Base-by-base conservation (phyloP, 2,888 invertebrate genomes). In the Fragum fragum region DNA sequence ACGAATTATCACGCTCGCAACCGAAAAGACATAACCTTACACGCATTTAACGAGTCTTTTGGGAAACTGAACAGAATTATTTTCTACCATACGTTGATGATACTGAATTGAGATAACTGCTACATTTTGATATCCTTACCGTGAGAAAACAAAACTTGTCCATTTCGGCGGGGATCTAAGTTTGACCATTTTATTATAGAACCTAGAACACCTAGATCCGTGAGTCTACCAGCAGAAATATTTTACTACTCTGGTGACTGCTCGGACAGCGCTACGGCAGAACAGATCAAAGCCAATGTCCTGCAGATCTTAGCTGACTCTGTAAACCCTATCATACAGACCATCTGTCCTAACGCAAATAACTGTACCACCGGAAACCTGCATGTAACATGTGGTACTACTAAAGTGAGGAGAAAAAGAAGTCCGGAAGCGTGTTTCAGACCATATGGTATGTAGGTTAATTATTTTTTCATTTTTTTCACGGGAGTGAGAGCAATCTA, bases 241-340 rank as follows among this genome's bases (percentile, higher is more conserved):
- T 42, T 23, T 26, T 66, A 66, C n/a, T 42, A 66, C 42, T 39
- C 39, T 5, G 66, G 66, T 14, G 66, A 39, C 36, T 66, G 66
- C 23, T 7, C 18, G 18, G 66, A 66, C 42, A 21, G 23, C 6
- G 66, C 66, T 1, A 66, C 66, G 21, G 32, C 18, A 26, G 66
- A 42, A 5, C 39, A 42, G 39, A 42, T 66, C 9, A 39, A 21
- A 21, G 11, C 23, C 66, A 39, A 39, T 1, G 26, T 66, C 5
- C 66, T 42, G 23, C 42, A 66, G 23, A 66, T 66, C n/a, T 3
- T 66, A 0, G 42, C 32, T 2, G n/a, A 39, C 1, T 11, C 26
- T 14, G 66, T 66, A 1, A 42, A 66, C 26, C 16, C 42, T 11
- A 32, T 21, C 26, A 42, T 66, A 18, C 39, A 18, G 14, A 26